A percentile compares a stretch with the other conserved stretches of the same genome.
Conservation (phyloP, 2,888 invertebrate genomes). For the Agonopterix subpropinquella region DNA sequence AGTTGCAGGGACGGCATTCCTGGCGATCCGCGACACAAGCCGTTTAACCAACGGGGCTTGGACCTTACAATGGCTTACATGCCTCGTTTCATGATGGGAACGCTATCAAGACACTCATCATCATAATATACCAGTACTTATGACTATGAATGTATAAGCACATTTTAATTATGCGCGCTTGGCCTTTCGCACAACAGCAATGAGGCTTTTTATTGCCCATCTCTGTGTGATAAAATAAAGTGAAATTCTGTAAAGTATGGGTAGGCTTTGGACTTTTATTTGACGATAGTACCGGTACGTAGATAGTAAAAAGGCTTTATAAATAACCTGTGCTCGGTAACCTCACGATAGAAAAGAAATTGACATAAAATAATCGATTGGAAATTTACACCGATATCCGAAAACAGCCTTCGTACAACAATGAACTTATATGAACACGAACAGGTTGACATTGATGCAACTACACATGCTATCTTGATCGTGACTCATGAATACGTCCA, state of each 20-base stretch:
- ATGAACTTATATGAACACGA: slow-evolving; percentile 16
- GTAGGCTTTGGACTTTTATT: no score
- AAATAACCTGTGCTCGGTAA: background rate
- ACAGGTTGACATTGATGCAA: slow-evolving; percentile 42
- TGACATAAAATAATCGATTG: background rate
- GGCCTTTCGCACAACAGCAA: background rate
- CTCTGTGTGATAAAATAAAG: no score
- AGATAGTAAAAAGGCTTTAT: no score
- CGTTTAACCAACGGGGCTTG: slow-evolving; percentile 48
- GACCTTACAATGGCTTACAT: slow-evolving; percentile 35
- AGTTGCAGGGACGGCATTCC: slow-evolving; percentile 58
- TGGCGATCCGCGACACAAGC: slow-evolving; percentile 31
- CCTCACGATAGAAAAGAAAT: background rate
- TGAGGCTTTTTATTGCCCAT: background rate
- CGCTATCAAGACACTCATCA: background rate
- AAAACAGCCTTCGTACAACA: slow-evolving; percentile 7
- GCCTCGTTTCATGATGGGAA: slow-evolving; percentile 7
- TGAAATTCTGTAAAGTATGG: no score
- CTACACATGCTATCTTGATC: slow-evolving; percentile 11
- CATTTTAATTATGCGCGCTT: background rate
- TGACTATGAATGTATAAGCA: background rate
- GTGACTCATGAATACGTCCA: background rate
- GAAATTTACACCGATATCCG: background rate
- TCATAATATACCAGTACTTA: no score
- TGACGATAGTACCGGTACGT: no score